Evolutionary conservation across 2,797 vertebrate species (phyloP), one percentile per base, ranked within the genome.

Genomic region (Melanogrammus aeglefinus): DNA sequence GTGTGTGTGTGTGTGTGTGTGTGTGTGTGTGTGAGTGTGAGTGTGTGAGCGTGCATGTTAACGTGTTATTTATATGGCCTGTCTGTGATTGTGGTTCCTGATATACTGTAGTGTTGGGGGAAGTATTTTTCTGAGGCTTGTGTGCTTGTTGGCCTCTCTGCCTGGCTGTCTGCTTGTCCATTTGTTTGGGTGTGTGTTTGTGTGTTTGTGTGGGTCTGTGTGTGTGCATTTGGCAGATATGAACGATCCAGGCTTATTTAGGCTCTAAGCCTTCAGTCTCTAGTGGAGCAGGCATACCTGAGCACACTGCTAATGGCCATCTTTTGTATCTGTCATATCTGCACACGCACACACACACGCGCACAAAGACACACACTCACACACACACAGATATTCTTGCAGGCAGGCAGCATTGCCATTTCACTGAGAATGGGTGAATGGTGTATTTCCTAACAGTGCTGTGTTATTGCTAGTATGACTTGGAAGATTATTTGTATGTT

Each of bases 271-370:
- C 82, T 83, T 84, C 79, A 80, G 47, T 51, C 83, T 51, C 83
- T 79, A 75, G 72, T 77, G 72, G 87, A 83, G 88, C 85, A 82
- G 78, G 76, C 75, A 21, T 77, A 86, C 81, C 81, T 86, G 78
- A 86, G 83, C 77, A 81, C 85, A 79, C 29, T 78, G 70, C 87
- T 89, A 91, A 91, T 92, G 84, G 88, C 86, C 77, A 44, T 91
- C 85, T 84, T 91, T 88, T 91, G 90, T 91, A 87, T 82, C 86
- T 90, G 87, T 91, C 90, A 91, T 82, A 88, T 80, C 80, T 27
- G 2, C 10, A 85, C 35, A 21, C 47, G 18, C 47, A 51, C 47
- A 51, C 16, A 51, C 41, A 47, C 44, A 18, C 14, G 14, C 44
- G 14, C 14, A 14, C 1, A 44, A 44, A 10, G 31, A 47, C 44